phyloP scores from a whole-genome alignment of 2,888 invertebrate species.

The Lacanobia wlatinum region DNA sequence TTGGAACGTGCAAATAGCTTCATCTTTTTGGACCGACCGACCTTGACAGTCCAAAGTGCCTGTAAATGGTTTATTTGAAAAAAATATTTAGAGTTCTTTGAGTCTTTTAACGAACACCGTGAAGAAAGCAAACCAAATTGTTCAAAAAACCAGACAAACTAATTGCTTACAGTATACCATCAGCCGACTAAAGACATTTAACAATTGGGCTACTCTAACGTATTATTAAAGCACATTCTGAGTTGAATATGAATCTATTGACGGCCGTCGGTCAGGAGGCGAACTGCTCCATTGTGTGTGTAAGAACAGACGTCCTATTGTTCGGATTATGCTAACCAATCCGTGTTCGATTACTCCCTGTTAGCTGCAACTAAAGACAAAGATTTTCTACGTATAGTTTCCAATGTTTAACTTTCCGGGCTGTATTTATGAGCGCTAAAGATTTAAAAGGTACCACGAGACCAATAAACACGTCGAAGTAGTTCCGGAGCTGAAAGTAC shows the following conservation, averaged over 20 bases:
- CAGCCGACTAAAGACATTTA: neutral
- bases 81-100: too few species aligned
- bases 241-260: slow-evolving; percentile 8
- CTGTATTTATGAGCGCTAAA: too few species aligned
- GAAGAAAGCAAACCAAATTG: neutral
- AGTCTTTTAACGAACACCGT: too few species aligned
- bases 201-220: slow-evolving; percentile 12
- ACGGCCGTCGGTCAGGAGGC: neutral
- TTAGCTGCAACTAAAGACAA: neutral
- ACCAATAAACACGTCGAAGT: too few species aligned
- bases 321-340: neutral
- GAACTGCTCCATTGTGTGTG: neutral
- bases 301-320: slow-evolving; percentile 9
- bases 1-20: too few species aligned
- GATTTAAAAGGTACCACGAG: too few species aligned
- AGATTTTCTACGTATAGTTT: neutral
- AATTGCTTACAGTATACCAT: neutral
- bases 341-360: neutral
- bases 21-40: too few species aligned
- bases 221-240: neutral
- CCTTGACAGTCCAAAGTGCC: too few species aligned
- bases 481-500: too few species aligned
- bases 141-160: neutral
- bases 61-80: too few species aligned
- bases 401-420: too few species aligned